Base-by-base conservation (phyloP, 2,888 invertebrate genomes). In the Drosophila diplacantha region DNA sequence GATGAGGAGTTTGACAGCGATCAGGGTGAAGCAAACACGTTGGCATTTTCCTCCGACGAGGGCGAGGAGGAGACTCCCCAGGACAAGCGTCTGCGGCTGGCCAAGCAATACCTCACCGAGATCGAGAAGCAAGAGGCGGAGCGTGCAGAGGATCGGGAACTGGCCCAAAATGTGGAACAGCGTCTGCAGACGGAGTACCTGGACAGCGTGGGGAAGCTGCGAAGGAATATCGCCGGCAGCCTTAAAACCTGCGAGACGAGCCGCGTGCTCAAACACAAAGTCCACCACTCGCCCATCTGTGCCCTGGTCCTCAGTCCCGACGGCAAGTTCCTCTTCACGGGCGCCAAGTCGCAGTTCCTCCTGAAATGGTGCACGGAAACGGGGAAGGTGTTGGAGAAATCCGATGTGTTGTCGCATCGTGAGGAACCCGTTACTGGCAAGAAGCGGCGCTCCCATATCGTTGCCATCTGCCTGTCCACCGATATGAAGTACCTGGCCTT, bases 61-160 rank as follows among this genome's bases (percentile, higher is more conserved):
- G 87, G 86, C 54, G 89, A 88, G 58, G 89, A 88, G 59, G 95
- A 96, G 88, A 96, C 96, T 1, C 93, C 94, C 0, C 96, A 97
- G 86, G 96, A 98, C 84, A 98, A 97, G 85, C 94, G 95, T 73
- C 86, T 98, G 49, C 91, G 97, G 43, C 88, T 98, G 66, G 97
- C 98, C 0, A 97, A 97, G 86, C 92, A 95, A 85, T 97, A 97
- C 88, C 89, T 98, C 34, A 91, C 94, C 81, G 95, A 96, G 90
- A 93, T 98, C 43, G 93, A 95, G 88, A 92, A 91, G 83, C 93
- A 95, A 90, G 95, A 95, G 85, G 91, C 91, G 22, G 91, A 92
- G 71, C 90, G 93, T 74, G 90, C 91, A 0, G 93, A 93, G 74
- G 90, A 91, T 18, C 92, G 92, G 57, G 91, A 91, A 71, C 90